Conservation (phyloP, 2,888 invertebrate species). For the Idaea dimidiata region DNA sequence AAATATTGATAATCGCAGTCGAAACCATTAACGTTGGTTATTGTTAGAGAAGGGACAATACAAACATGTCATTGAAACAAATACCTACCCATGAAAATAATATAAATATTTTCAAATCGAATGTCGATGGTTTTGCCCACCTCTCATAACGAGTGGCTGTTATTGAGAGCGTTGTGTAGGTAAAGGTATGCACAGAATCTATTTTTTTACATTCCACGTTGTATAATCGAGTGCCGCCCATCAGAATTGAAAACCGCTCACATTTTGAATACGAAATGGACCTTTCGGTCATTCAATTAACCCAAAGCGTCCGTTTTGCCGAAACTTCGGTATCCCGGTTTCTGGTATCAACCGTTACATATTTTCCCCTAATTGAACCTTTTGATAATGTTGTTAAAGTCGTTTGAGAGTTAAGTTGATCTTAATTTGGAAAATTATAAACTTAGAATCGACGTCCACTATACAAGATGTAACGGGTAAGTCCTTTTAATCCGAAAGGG, state of each 20-base stretch:
- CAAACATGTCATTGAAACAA: no score
- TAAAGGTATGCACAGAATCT: background rate
- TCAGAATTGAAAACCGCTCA: slow-evolving; percentile 25
- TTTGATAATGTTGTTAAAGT: slow-evolving; percentile 23
- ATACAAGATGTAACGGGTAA: background rate
- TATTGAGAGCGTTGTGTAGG: no score
- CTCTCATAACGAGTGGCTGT: background rate
- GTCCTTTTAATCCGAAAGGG: no score
- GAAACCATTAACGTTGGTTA: no score
- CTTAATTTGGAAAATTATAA: slow-evolving; percentile 10
- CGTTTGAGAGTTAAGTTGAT: slow-evolving; percentile 15
- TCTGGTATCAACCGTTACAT: slow-evolving; percentile 17
- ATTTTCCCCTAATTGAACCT: slow-evolving; percentile 28
- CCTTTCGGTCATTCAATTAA: slow-evolving; percentile 28
- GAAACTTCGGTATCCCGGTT: slow-evolving; percentile 21
- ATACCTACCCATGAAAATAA: background rate
- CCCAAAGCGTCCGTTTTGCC: slow-evolving; percentile 19
- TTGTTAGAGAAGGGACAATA: no score
- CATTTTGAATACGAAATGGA: slow-evolving; percentile 26
- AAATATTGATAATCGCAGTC: no score
- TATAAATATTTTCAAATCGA: background rate
- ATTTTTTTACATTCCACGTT: slow-evolving; percentile 10
- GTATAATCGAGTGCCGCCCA: slow-evolving; percentile 10
- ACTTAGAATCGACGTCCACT: background rate
- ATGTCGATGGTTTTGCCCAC: slow-evolving; percentile 7